Evolutionary conservation across 2,797 vertebrate genomes (phyloP).

Genomic region (Lepilemur ruficaudatus): DNA sequence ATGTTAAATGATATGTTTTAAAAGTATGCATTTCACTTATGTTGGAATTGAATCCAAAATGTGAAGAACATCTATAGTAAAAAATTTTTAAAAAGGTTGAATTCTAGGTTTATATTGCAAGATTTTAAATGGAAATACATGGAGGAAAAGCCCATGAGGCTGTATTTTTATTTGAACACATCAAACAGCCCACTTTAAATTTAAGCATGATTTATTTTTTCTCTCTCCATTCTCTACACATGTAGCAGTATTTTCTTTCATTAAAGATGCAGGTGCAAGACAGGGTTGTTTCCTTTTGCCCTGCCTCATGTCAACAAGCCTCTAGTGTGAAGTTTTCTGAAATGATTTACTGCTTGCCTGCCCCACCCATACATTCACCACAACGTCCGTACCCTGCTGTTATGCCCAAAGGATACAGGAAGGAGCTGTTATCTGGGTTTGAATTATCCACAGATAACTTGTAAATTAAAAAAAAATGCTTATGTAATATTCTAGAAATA

Average conservation of each 20-base stretch:
- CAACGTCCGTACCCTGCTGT: background rate
- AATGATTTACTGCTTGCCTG: slow-evolving; percentile 47
- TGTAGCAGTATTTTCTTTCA: background rate
- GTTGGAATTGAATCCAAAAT: background rate
- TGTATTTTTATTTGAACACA: slow-evolving; percentile 42
- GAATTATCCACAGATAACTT: background rate
- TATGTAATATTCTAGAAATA: background rate
- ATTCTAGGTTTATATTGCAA: background rate
- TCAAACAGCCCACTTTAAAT: slow-evolving; percentile 37
- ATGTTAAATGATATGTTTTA: background rate
- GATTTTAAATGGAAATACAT: background rate
- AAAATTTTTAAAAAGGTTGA: background rate
- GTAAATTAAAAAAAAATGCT: background rate
- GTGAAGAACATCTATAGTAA: background rate
- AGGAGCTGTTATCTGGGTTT: background rate
- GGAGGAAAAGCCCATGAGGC: background rate
- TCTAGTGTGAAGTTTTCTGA: slow-evolving; percentile 51
- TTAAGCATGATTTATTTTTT: slow-evolving; percentile 57
- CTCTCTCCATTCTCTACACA: background rate
- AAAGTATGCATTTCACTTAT: background rate
- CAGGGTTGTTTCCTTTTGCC: slow-evolving; percentile 58
- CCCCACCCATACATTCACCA: background rate
- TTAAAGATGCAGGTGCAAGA: slow-evolving; percentile 62
- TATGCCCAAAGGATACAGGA: background rate
- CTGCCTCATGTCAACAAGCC: slow-evolving; percentile 53